Evolutionary conservation across 1,140 invertebrate species (phyloP), one percentile per base, ranked within the genome.

Genomic region (Hestina assimilis): DNA sequence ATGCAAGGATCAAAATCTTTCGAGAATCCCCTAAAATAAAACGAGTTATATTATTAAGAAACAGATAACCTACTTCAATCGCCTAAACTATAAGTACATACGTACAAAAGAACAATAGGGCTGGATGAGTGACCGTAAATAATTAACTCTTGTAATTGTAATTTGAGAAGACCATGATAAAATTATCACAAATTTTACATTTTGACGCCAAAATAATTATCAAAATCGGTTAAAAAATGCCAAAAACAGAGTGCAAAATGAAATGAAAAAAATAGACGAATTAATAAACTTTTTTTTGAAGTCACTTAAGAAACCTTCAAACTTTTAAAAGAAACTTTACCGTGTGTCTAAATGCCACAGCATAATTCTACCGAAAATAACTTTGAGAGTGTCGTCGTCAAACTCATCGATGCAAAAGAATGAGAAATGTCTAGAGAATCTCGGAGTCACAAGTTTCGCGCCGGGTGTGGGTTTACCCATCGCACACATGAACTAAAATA

Each of bases 1-100:
- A 98, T 96, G 67, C 95, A 96, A 0, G 96, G 94, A 90, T 98
- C 96, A 86, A 99, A 99, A 55, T 98, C 97, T 86, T 97, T 97
- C 31, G 95, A 95, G 89, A 99, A 99, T 29, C 97, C 97, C 84
- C 96, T 93, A 69, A 47, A 79, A 63, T 38, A 45, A 29, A 12
- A 12, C 8, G 2, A 9, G 8, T 28, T 28, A 33, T 17, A 17
- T 0, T 14, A n/a, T 6, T 17, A 19, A 28, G n/a, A 28, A 4
- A n/a, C n/a, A n/a, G n/a, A n/a, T n/a, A n/a, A n/a, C n/a, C n/a
- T n/a, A n/a, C n/a, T n/a, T n/a, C n/a, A n/a, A n/a, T n/a, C n/a
- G n/a, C n/a, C n/a, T n/a, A n/a, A n/a, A n/a, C n/a, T n/a, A n/a
- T n/a, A n/a, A n/a, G n/a, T n/a, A n/a, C n/a, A n/a, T n/a, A n/a